phyloP scores from a whole-genome alignment of 2,888 invertebrate genomes.

The Matsumyia berberina region DNA sequence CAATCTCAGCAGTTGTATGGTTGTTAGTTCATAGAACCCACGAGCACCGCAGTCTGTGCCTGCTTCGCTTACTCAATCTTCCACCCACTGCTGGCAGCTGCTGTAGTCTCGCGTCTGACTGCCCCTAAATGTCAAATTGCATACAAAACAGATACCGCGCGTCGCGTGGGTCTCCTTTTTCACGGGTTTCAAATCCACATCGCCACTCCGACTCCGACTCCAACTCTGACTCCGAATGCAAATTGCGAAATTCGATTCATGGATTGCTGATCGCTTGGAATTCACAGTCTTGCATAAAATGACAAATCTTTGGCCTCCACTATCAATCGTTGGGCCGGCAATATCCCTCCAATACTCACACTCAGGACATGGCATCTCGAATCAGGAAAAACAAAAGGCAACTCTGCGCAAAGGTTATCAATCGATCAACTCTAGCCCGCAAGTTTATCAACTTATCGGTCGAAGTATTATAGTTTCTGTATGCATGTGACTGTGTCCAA shows the following conservation, averaged over 20 bases:
- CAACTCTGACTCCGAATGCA: constrained; percentile 24
- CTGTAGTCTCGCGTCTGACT: constrained; percentile 25
- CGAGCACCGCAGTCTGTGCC: constrained; percentile 49
- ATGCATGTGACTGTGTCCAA: constrained; percentile 16
- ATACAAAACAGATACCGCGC: constrained; percentile 14
- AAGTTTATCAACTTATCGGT: constrained; percentile 73
- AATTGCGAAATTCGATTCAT: constrained; percentile 75
- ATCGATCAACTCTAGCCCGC: constrained; percentile 70
- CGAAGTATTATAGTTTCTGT: constrained; percentile 1
- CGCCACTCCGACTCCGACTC: background rate
- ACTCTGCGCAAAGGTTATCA: constrained; percentile 63
- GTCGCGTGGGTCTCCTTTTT: constrained; percentile 67
- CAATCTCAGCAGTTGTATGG: constrained; percentile 56
- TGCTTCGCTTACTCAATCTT: constrained; percentile 66
- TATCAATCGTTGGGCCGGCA: constrained; percentile 68
- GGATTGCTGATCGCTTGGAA: constrained; percentile 75
- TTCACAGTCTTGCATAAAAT: constrained; percentile 63
- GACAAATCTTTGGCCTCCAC: constrained; percentile 73
- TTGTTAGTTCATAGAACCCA: constrained; percentile 53
- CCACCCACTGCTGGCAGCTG: constrained; percentile 43
- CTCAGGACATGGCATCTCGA: constrained; percentile 40
- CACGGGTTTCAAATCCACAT: constrained; percentile 55
- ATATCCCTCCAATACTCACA: constrained; percentile 35
- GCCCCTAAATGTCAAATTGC: constrained; percentile 71
- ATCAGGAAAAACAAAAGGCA: constrained; percentile 52